phyloP scores from a whole-genome alignment of 2,888 invertebrate species.

The Baccha elongata region DNA sequence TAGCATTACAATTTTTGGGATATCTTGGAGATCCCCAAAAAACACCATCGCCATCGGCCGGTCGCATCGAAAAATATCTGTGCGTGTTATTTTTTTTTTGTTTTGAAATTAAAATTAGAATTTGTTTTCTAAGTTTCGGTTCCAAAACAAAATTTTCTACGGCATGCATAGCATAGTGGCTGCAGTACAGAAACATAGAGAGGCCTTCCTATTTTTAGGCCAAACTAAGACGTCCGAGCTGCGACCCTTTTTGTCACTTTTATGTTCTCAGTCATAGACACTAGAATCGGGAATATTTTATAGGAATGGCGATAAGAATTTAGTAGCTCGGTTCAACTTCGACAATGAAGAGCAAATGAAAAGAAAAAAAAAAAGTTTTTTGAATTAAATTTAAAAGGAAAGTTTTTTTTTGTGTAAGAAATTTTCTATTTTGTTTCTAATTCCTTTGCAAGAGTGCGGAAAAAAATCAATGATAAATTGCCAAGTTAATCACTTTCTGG shows the following conservation, averaged over 20 bases:
- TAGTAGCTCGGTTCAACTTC: conserved; percentile 65
- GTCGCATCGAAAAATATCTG: conserved; percentile 17
- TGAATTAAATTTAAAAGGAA: conserved; percentile 51
- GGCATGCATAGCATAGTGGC: conserved; percentile 44
- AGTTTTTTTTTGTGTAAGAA: conserved; percentile 63
- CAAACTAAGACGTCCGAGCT: conserved; percentile 31
- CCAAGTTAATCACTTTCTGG: conserved; percentile 63
- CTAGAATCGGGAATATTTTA: conserved; percentile 45
- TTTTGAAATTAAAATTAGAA: conserved; percentile 60
- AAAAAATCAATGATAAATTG: conserved; percentile 19
- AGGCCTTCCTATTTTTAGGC: conserved; percentile 57
- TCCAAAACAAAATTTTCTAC: conserved; percentile 63
- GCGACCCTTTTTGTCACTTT: conserved; percentile 68
- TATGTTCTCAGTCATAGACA: conserved; percentile 29
- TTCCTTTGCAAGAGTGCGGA: conserved; percentile 20
- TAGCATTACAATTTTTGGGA: conserved; percentile 49
- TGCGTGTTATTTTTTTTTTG: not conserved
- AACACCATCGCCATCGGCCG: conserved; percentile 7
- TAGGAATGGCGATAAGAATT: conserved; percentile 61
- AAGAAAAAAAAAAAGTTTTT: not conserved
- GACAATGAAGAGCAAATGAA: conserved; percentile 57
- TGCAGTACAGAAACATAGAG: conserved; percentile 26
- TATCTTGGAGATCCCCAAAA: conserved; percentile 48
- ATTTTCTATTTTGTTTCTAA: conserved; percentile 59
- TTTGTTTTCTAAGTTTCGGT: conserved; percentile 55